These are phyloP conservation scores for Nephrocerus scutellatus DNA, from an alignment of 2,888 invertebrate species.

Conservation along the genomic window DNA sequence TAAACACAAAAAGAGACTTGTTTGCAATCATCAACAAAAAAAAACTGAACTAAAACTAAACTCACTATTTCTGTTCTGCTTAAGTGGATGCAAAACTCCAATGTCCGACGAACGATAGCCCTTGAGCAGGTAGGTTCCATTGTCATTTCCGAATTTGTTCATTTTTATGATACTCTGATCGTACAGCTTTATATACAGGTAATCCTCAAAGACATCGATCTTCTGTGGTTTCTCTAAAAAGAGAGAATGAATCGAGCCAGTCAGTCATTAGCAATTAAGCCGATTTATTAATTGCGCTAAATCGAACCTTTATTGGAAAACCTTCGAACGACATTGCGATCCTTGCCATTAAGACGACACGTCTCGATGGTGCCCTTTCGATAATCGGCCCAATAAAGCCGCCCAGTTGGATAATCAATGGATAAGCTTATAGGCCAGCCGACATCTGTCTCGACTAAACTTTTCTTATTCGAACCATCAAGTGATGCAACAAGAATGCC, in stretches of 20 bases:
- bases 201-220: constrained; percentile 68
- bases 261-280: constrained; percentile 1
- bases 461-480: constrained; percentile 56
- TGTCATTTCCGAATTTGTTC: constrained; percentile 60
- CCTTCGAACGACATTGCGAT: constrained; percentile 54
- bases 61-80: constrained; percentile 53
- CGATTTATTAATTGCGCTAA: neutral
- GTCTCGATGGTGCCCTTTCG: constrained; percentile 67
- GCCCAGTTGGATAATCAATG: constrained; percentile 63
- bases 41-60: constrained; percentile 5
- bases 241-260: neutral
- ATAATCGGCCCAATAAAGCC: constrained; percentile 81
- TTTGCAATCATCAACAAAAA: neutral
- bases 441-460: constrained; percentile 55
- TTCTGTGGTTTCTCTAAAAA: constrained; percentile 57
- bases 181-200: constrained; percentile 60
- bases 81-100: constrained; percentile 60
- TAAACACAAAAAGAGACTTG: constrained; percentile 18
- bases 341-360: constrained; percentile 60
- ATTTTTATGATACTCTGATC: constrained; percentile 58
- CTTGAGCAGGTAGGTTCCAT: constrained; percentile 52
- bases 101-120: constrained; percentile 59
- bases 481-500: constrained; percentile 59
- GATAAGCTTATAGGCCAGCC: constrained; percentile 72
- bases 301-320: constrained; percentile 50